phyloP scores from a whole-genome alignment of 1,140 invertebrate genomes.

The Drosophila repleta region DNA sequence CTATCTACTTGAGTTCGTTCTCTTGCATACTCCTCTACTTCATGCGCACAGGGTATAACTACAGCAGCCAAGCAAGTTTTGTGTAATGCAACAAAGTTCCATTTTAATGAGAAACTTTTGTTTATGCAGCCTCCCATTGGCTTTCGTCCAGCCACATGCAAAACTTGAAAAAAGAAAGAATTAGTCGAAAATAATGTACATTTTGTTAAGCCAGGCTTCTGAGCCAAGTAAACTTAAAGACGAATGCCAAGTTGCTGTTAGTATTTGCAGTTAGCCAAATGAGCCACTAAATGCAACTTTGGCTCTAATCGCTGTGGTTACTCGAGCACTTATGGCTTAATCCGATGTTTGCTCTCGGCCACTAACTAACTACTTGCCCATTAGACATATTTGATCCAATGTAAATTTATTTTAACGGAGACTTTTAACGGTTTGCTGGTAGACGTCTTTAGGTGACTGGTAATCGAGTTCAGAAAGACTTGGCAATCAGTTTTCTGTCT shows the following conservation, averaged over 20 bases:
- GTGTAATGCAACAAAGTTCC: constrained; percentile 75
- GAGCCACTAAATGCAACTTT: constrained; percentile 5
- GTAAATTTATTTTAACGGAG: constrained; percentile 5
- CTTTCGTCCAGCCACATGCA: constrained; percentile 14
- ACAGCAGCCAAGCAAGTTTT: constrained; percentile 52
- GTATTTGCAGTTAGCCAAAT: background rate
- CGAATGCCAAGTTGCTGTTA: constrained; percentile 14
- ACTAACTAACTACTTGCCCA: constrained; percentile 6
- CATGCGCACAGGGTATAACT: constrained; percentile 10
- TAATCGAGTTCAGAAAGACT: constrained; percentile 3
- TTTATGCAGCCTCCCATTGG: constrained; percentile 50
- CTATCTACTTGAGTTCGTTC: too few species aligned
- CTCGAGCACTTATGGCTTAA: constrained; percentile 18
- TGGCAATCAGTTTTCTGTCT: constrained; percentile 21
- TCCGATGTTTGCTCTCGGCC: background rate
- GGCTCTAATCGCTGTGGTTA: constrained; percentile 6
- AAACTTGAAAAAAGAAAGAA: constrained; percentile 3
- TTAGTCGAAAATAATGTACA: constrained; percentile 28
- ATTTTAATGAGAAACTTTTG: constrained; percentile 81
- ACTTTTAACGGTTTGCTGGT: constrained; percentile 25
- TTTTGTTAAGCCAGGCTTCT: constrained; percentile 30
- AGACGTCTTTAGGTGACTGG: constrained; percentile 24
- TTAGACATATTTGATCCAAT: too few species aligned
- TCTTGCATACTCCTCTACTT: background rate
- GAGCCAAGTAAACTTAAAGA: constrained; percentile 30